Base-by-base conservation (phyloP, 1,140 invertebrate species). In the Sinella curviseta region DNA sequence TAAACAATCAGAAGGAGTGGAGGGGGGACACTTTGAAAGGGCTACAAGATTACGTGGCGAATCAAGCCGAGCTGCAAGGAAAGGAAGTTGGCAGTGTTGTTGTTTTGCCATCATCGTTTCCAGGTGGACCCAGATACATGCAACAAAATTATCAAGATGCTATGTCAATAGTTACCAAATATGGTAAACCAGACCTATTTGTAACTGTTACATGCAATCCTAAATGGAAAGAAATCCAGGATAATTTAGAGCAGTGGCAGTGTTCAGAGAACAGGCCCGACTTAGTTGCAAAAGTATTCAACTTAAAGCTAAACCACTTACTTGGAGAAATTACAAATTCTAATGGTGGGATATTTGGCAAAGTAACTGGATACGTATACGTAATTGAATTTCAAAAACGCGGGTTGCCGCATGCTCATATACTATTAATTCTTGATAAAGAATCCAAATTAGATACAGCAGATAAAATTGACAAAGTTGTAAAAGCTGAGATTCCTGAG, bases 161-260 rank as follows among this genome's bases (percentile, higher is more conserved):
- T 4, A 87, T 88, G 85, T 77, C 86, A 3, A 86, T 84, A 60
- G 85, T 85, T 1, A 39, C 81, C 4, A 81, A 83, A 33, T 86
- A 81, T 83, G 88, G 87, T 8, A 82, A 82, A 65, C 86, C 87
- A 30, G 84, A 85, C 78, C 74, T 88, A 0, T 89, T 89, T 80
- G 84, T 88, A 26, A 89, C 88, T 17, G 85, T 89, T 54, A 88
- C 88, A 39, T 87, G 84, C 74, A 89, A 89, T 82, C 86, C 86
- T 31, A 82, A 83, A n/a, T 88, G 88, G 87, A 24, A 54, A 14
- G 87, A 89, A 79, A 87, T 89, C 24, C 55, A 14, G 67, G 48
- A 83, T 35, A 78, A 84, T 39, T 76, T 88, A 73, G 77, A 83
- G 3, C 80, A 79, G 60, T 57, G 80, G 8, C 83, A 87, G 81